Evolutionary conservation across 2,888 invertebrate genomes (phyloP).

Genomic region (Drosophila sordidula): DNA sequence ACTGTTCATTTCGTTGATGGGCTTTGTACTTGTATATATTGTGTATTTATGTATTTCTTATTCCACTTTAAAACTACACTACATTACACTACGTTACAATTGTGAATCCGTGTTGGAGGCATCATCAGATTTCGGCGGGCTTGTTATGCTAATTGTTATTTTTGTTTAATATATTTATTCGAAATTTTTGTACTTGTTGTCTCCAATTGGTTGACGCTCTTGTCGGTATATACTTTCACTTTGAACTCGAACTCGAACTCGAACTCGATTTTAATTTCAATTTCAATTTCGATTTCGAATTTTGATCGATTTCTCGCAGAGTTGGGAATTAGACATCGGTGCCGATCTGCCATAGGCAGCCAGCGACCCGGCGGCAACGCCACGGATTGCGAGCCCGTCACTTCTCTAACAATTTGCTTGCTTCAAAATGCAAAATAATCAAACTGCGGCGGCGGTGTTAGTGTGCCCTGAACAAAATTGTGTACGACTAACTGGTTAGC

Average conservation of each 20-base stretch:
- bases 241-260: neutral
- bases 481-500: constrained; percentile 77
- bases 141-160: constrained; percentile 15
- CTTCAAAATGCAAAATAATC: constrained; percentile 56
- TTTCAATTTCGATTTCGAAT: constrained; percentile 6
- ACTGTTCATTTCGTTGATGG: constrained; percentile 27
- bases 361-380: constrained; percentile 70
- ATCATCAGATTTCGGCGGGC: constrained; percentile 57
- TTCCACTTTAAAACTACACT: constrained; percentile 20
- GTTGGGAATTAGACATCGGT: constrained; percentile 32
- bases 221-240: constrained; percentile 14
- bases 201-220: constrained; percentile 11
- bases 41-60: constrained; percentile 14
- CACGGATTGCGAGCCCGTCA: constrained; percentile 60
- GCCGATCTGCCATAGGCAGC: constrained; percentile 56
- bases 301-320: constrained; percentile 2
- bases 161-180: constrained; percentile 5
- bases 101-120: constrained; percentile 21
- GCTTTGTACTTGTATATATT: constrained; percentile 23
- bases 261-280: neutral
- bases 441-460: constrained; percentile 61
- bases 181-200: constrained; percentile 28
- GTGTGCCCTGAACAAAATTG: constrained; percentile 61
- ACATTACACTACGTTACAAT: constrained; percentile 25
- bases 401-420: constrained; percentile 50